phyloP scores from a whole-genome alignment of 1,140 invertebrate species.

The Prorops nasuta region DNA sequence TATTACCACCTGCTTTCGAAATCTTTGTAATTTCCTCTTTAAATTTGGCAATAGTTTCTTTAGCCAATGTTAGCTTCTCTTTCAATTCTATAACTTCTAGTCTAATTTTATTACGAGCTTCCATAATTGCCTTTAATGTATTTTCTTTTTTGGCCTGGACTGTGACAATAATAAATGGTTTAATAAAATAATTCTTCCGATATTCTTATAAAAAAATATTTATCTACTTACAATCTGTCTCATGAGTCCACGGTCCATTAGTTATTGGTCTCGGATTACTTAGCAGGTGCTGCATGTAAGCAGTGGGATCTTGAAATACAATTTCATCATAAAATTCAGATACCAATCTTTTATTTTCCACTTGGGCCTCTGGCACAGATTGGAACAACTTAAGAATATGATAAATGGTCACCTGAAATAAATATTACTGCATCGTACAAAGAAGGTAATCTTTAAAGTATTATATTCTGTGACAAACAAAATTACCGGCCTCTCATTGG shows the following conservation, averaged over 20 bases:
- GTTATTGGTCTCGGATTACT: conserved; percentile 74
- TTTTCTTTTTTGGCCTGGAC: conserved; percentile 90
- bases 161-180: conserved; percentile 54
- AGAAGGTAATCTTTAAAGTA: not conserved
- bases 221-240: conserved; percentile 82
- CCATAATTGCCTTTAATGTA: conserved; percentile 74
- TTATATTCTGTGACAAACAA: not conserved
- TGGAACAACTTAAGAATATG: conserved; percentile 96
- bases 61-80: conserved; percentile 83
- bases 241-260: conserved; percentile 76
- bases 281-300: conserved; percentile 87
- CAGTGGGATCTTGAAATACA: conserved; percentile 94
- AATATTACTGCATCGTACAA: not conserved
- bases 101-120: conserved; percentile 81
- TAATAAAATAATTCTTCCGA: conserved; percentile 3
- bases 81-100: conserved; percentile 83
- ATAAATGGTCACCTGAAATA: conserved; percentile 84
- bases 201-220: not conserved
- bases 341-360: conserved; percentile 78
- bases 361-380: conserved; percentile 66
- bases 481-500: conserved; percentile 90
- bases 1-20: conserved; percentile 42
- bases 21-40: conserved; percentile 81
- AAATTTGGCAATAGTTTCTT: conserved; percentile 86
- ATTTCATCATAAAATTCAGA: conserved; percentile 97